Evolutionary conservation across 2,888 invertebrate species (phyloP).

Genomic region (Alcis repandata): DNA sequence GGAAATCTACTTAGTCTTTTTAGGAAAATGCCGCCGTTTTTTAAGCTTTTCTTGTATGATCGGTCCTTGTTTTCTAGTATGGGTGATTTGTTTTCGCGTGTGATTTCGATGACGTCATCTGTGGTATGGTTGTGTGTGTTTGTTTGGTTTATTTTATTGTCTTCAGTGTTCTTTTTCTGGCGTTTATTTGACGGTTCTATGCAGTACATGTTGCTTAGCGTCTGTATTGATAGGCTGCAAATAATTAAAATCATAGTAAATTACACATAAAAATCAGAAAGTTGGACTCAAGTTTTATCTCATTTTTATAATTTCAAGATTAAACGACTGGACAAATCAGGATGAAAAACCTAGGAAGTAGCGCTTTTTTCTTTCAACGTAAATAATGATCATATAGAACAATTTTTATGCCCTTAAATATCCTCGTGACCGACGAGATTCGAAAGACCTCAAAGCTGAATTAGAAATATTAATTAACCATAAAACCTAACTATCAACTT

Average conservation of each 20-base stretch:
- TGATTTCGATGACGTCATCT: conserved; percentile 55
- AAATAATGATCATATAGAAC: too few species aligned
- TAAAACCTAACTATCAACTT: too few species aligned
- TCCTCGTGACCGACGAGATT: too few species aligned
- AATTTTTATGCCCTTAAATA: too few species aligned
- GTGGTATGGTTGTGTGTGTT: conserved; percentile 51
- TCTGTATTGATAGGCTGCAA: conserved; percentile 78
- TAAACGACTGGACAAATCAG: too few species aligned
- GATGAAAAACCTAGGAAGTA: too few species aligned
- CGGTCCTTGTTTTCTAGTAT: conserved; percentile 77
- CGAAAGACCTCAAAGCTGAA: too few species aligned
- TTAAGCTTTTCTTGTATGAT: conserved; percentile 70
- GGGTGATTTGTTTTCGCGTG: conserved; percentile 70
- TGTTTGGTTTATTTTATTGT: conserved; percentile 45
- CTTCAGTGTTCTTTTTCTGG: conserved; percentile 57
- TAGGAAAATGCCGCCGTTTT: conserved; percentile 66
- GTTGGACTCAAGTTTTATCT: too few species aligned
- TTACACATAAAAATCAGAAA: not conserved
- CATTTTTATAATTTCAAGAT: too few species aligned
- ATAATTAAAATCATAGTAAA: conserved; percentile 5
- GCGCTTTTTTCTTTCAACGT: too few species aligned
- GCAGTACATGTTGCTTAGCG: conserved; percentile 79
- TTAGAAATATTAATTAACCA: too few species aligned
- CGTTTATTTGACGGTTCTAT: conserved; percentile 70
- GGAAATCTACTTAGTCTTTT: conserved; percentile 84